phyloP scores from a whole-genome alignment of 2,797 vertebrate species.

The Poeciliopsis presidionis region DNA sequence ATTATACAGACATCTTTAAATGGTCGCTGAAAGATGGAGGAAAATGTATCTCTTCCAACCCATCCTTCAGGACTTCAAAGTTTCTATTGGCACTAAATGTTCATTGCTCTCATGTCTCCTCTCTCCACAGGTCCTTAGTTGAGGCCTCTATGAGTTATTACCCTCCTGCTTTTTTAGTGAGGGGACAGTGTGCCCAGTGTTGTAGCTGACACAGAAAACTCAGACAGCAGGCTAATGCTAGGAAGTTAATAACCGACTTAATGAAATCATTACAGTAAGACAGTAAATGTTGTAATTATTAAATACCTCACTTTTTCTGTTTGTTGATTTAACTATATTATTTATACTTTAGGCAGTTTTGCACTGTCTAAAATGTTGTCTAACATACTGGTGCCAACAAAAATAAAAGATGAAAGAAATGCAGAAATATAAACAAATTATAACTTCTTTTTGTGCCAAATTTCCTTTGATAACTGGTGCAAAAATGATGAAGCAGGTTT shows the following conservation, averaged over 20 bases:
- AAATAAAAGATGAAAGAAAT: neutral
- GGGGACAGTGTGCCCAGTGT: neutral
- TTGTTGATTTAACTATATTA: too few species aligned
- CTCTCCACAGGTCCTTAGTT: neutral
- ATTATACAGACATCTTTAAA: neutral
- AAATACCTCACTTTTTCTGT: too few species aligned
- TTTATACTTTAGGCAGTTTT: too few species aligned
- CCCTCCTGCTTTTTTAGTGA: neutral
- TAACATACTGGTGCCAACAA: too few species aligned
- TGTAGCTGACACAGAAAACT: neutral
- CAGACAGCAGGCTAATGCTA: neutral
- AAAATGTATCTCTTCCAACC: neutral
- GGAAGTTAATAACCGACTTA: neutral
- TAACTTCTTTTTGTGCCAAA: neutral
- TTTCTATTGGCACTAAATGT: neutral
- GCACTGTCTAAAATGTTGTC: too few species aligned
- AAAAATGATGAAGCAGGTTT: neutral
- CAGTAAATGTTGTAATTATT: neutral
- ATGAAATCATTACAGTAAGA: neutral
- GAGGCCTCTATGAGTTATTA: neutral
- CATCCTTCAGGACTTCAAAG: neutral
- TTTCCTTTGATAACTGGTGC: neutral
- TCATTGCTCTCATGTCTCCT: neutral
- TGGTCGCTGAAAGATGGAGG: neutral
- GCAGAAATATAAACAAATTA: neutral